phyloP scores from a whole-genome alignment of 2,888 invertebrate genomes.

The Phasia obesa region DNA sequence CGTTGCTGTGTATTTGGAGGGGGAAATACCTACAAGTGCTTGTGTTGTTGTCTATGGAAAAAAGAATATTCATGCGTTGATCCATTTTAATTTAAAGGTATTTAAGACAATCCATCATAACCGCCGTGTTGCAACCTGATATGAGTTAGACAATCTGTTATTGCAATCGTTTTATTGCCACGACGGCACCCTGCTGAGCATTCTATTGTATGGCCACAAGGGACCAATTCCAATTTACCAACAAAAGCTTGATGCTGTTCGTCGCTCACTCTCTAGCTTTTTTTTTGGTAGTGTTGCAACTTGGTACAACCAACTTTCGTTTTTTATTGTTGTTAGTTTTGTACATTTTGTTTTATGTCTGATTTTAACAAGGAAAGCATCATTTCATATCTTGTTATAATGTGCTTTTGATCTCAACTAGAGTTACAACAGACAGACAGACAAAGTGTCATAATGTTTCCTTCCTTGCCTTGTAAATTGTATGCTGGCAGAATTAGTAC shows the following conservation, averaged over 20 bases:
- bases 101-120: conserved; percentile 81
- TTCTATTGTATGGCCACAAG: conserved; percentile 83
- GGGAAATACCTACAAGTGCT: background rate
- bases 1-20: background rate
- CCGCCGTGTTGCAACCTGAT: conserved; percentile 78
- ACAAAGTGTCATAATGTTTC: conserved; percentile 61
- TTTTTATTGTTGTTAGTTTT: conserved; percentile 29
- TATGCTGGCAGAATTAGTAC: conserved; percentile 68
- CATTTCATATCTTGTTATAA: conserved; percentile 64
- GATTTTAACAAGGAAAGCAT: conserved; percentile 60
- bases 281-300: conserved; percentile 53
- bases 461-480: conserved; percentile 13
- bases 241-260: conserved; percentile 61
- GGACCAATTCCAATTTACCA: conserved; percentile 81
- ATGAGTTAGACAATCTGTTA: conserved; percentile 81
- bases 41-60: background rate
- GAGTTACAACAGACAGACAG: conserved; percentile 34
- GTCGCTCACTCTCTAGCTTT: conserved; percentile 38
- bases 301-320: conserved; percentile 58
- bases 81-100: conserved; percentile 81
- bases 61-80: conserved; percentile 74
- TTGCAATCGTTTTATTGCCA: conserved; percentile 76
- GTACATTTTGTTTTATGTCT: conserved; percentile 40
- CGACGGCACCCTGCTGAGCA: conserved; percentile 79
- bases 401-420: conserved; percentile 63